Evolutionary conservation across 2,113 vertebrate species (phyloP), one percentile per base, ranked within the genome.

Genomic region (Stegastes partitus): DNA sequence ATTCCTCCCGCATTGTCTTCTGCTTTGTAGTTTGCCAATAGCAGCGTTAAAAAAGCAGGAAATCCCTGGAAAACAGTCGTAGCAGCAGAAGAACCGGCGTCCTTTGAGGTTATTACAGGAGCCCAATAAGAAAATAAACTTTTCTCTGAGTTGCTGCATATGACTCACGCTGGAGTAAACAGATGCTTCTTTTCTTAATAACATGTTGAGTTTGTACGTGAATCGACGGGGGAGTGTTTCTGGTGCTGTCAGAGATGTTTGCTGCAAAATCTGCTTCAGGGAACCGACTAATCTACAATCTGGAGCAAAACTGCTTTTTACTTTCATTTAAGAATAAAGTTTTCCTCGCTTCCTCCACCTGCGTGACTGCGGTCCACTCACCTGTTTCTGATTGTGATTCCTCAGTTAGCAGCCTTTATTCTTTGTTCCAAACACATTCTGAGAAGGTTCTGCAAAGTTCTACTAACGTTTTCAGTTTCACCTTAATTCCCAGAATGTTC

Each of bases 81-180:
- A 79, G 63, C 25, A 37, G 16, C 54, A 10, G 0, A 44, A 31
- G 34, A 25, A 37, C 47, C 56, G 0, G 0, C 16, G 47, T 81
- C 74, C 83, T 81, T 31, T 49, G 80, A 81, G 69, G 63, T 56
- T 22, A 25, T 47, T 31, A 56, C 37, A 55, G 19, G 26, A n/a
- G 11, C 28, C 37, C 19, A 1, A 67, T 26, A 47, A 54, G 39
- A 57, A 68, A 28, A 53, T 4, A 39, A 66, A 74, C 50, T 25
- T 61, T 3, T 19, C 28, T 54, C n/a, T 26, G 12, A 39, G 37
- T 21, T 54, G 4, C 23, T 53, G 51, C 23, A 14, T 1, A 10
- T 6, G 21, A 53, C 11, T 2, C 47, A 45, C 42, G 5, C n/a
- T 39, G 54, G 45, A 26, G 34, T 37, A 55, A 65, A 71, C 44